Evolutionary conservation across 2,888 invertebrate species (phyloP).

Genomic region (Campoplex nolae): DNA sequence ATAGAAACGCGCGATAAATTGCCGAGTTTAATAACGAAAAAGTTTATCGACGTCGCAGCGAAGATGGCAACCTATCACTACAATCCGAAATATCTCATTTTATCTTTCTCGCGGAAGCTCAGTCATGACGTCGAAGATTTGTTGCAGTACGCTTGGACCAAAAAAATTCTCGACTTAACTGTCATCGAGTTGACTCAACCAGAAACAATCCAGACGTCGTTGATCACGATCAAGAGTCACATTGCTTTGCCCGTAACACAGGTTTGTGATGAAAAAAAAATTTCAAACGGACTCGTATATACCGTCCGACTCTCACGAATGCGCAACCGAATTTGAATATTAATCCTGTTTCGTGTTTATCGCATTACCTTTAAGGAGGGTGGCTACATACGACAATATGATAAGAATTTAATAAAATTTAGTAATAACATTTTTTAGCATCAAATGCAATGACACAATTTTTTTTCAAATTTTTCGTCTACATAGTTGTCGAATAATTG

Average conservation of each 20-base stretch:
- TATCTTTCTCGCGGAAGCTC: conserved; percentile 21
- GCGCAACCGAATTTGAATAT: no score
- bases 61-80: conserved; percentile 41
- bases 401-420: no score
- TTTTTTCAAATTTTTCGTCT: no score
- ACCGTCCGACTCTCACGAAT: no score
- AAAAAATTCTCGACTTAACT: conserved; percentile 61
- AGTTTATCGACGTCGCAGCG: conserved; percentile 27
- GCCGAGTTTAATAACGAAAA: background rate
- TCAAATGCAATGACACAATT: no score
- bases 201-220: background rate
- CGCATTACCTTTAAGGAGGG: no score
- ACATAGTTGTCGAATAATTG: no score
- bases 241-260: conserved; percentile 6
- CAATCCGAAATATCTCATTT: conserved; percentile 52
- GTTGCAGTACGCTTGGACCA: conserved; percentile 60
- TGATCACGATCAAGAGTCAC: background rate
- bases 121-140: conserved; percentile 49
- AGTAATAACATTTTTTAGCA: no score
- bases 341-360: no score
- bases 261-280: background rate
- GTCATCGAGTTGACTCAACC: conserved; percentile 57
- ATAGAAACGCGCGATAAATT: background rate
- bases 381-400: no score
- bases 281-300: background rate